Percentiles rank a stretch among this genome's conserved stretches.
phyloP scores from a whole-genome alignment of 2,888 invertebrate species.

The Actias luna region DNA sequence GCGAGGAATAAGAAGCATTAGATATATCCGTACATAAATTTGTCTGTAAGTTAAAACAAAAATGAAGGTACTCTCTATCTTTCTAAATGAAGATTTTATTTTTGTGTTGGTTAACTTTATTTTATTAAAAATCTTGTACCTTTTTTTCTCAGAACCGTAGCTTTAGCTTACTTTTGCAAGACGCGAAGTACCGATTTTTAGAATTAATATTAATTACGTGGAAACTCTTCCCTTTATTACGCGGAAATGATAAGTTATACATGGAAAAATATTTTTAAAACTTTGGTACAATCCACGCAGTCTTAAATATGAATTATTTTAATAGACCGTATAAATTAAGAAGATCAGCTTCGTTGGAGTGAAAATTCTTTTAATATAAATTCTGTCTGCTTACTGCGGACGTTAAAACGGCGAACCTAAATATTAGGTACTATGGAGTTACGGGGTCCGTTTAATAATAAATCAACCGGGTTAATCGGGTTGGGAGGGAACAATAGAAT shows the following conservation, averaged over 20 bases:
- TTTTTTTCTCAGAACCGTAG: too few relatives aligned
- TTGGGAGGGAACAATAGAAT: constrained; percentile 37
- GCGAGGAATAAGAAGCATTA: too few relatives aligned
- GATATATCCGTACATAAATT: too few relatives aligned
- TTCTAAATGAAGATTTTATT: too few relatives aligned
- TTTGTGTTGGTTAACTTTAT: too few relatives aligned
- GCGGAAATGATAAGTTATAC: not conserved
- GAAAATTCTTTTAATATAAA: constrained; percentile 4
- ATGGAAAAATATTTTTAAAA: not conserved
- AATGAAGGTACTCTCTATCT: too few relatives aligned
- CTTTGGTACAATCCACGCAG: not conserved
- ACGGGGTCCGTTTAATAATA: constrained; percentile 59
- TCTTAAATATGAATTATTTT: constrained; percentile 20
- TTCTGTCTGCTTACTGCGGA: constrained; percentile 9
- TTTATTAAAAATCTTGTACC: too few relatives aligned
- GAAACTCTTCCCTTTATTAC: too few relatives aligned
- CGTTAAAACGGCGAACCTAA: constrained; percentile 41
- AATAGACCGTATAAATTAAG: constrained; percentile 23
- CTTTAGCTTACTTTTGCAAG: too few relatives aligned
- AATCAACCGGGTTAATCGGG: constrained; percentile 51
- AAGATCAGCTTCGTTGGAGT: constrained; percentile 16
- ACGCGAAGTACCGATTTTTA: too few relatives aligned
- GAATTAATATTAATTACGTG: too few relatives aligned
- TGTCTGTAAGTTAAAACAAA: too few relatives aligned
- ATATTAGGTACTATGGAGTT: constrained; percentile 57